Evolutionary conservation across 2,113 vertebrate genomes (phyloP), one percentile per base, ranked within the genome.

Genomic region (Uria aalge): DNA sequence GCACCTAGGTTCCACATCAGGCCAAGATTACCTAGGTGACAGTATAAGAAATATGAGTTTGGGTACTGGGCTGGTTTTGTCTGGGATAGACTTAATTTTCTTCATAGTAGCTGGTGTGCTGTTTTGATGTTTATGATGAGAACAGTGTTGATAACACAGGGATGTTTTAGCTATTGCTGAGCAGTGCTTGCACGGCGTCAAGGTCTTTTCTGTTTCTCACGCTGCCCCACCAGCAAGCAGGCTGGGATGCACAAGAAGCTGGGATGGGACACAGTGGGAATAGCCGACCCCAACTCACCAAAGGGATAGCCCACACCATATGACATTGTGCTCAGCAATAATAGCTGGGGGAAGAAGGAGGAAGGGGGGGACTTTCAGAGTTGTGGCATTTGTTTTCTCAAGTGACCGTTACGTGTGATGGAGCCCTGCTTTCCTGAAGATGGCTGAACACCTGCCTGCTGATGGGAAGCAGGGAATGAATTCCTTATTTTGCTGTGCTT

Each of bases 361-460:
- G 57, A 73, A 20, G 6, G 21, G 50, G 6, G 5, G 10, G 18
- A 52, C 20, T 6, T 43, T 26, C 6, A 15, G 52, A 59, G 36
- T 8, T 18, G 12, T 12, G 53, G 23, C 10, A 2, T 34, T 43
- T 36, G 5, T 67, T 4, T 48, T 36, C 36, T 4, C 16, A n/a
- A 26, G 12, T 21, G 10, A 56, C 12, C 0, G 0, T 56, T 40
- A 34, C 0, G 0, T 0, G 1, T 30, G 57, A 72, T 5, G 41
- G 15, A 69, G 38, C 38, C 45, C 38, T 18, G 47, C 38, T 62
- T 14, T 45, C 64, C 47, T 62, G 22, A 14, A 30, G 66, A 48
- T 14, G n/a, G 34, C 23, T 20, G 29, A 55, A 72, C 57, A 64
- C 10, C 40, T n/a, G 47, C 66, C 56, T 43, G 45, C 13, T 1